Base-by-base conservation (phyloP, 1,140 invertebrate species). In the Bacillus rossius region DNA sequence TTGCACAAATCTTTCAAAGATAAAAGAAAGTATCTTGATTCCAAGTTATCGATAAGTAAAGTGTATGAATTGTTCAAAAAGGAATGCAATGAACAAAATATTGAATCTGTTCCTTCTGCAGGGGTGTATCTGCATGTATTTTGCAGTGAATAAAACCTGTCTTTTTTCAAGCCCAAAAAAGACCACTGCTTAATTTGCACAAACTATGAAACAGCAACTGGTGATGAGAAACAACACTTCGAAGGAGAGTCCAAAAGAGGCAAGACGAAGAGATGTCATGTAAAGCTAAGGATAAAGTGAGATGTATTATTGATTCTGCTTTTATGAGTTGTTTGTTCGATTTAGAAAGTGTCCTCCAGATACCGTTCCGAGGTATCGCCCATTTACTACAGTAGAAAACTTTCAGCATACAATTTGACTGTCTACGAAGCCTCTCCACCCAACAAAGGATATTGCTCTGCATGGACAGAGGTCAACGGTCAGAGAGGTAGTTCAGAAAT, bases 161-260 rank as follows among this genome's bases (percentile, higher is more conserved):
- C 57, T 55, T 73, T 72, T 56, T 69, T 65, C 49, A 64, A 61
- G 49, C 69, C 71, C 0, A 75, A 73, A 64, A 75, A 75, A 61
- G 70, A 75, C 63, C 67, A 69, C 47, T 74, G 72, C 51, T 66
- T 73, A 42, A 23, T 59, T 8, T 74, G 72, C 51, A 63, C 65
- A 48, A 49, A 61, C 16, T 71, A 59, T 45, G 69, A 70, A 43
- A 68, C 70, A 62, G 40, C 60, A n/a, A 55, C 60, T 16, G 63
- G 59, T n/a, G 59, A 69, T 37, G 59, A 61, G 57, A 69, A 69
- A 51, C n/a, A n/a, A n/a, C n/a, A n/a, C n/a, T n/a, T n/a, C n/a
- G n/a, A n/a, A n/a, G n/a, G n/a, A n/a, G n/a, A n/a, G n/a, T n/a
- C n/a, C n/a, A n/a, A n/a, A n/a, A n/a, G n/a, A n/a, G n/a, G n/a